phyloP scores from a whole-genome alignment of 2,113 vertebrate species.

The Lasiurus cinereus region DNA sequence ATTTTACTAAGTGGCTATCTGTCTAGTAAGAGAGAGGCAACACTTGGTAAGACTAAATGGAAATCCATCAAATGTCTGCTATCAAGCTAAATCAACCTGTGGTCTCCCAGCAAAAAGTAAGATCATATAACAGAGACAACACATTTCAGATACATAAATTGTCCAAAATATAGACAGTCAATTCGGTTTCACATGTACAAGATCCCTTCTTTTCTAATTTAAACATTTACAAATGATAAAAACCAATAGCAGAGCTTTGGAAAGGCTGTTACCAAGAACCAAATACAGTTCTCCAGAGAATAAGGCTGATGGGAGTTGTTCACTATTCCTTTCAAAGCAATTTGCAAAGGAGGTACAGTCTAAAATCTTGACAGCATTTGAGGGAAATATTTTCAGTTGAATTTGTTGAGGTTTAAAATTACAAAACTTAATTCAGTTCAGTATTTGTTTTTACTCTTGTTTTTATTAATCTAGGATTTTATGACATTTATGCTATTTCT shows the following conservation, averaged over 20 bases:
- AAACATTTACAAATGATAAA: constrained; percentile 67
- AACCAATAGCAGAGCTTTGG: constrained; percentile 77
- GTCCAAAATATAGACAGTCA: constrained; percentile 90
- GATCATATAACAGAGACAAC: constrained; percentile 90
- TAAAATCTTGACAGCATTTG: constrained; percentile 56
- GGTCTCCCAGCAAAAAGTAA: constrained; percentile 86
- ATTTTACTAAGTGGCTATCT: constrained; percentile 83
- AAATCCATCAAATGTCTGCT: constrained; percentile 88
- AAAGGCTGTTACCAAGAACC: constrained; percentile 78
- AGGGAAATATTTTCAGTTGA: constrained; percentile 69
- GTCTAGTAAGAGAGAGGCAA: constrained; percentile 76
- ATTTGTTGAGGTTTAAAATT: constrained; percentile 74
- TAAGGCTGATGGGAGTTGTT: constrained; percentile 78
- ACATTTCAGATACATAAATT: constrained; percentile 91
- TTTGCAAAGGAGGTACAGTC: constrained; percentile 64
- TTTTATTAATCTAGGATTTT: constrained; percentile 69
- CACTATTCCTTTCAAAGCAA: constrained; percentile 72
- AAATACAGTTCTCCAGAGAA: constrained; percentile 82
- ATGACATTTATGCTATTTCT: constrained; percentile 79
- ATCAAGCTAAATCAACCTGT: constrained; percentile 89
- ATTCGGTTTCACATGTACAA: constrained; percentile 85
- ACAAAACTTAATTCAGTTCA: constrained; percentile 72
- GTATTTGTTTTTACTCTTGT: constrained; percentile 74
- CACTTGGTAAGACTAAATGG: constrained; percentile 83
- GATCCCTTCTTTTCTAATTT: constrained; percentile 77